Conservation (phyloP, 2,797 vertebrate genomes). For the Xyrichtys novacula region DNA sequence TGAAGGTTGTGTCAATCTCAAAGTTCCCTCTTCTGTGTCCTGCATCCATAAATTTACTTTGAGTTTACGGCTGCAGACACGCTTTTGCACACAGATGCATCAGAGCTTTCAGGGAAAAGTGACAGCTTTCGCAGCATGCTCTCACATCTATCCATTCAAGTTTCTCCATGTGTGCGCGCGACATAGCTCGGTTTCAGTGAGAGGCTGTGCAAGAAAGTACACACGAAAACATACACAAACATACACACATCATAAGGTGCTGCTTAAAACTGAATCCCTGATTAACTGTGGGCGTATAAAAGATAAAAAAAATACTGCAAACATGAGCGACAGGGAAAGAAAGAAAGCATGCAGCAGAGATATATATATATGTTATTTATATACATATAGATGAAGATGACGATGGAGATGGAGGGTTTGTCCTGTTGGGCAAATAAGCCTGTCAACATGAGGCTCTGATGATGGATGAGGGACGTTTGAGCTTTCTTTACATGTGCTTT, state of each 20-base stretch:
- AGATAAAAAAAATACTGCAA: conserved; percentile 48
- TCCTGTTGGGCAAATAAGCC: conserved; percentile 67
- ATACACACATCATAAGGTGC: conserved; percentile 33
- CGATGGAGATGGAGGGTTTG: conserved; percentile 54
- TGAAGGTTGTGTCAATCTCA: conserved; percentile 13
- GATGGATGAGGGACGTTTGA: conserved; percentile 50
- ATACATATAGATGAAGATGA: conserved; percentile 28
- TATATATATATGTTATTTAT: conserved; percentile 60
- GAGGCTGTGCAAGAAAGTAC: conserved; percentile 5
- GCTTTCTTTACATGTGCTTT: conserved; percentile 35
- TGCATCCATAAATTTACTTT: conserved; percentile 11
- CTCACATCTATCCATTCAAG: conserved; percentile 21
- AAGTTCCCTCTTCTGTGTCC: neutral
- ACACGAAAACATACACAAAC: conserved; percentile 15
- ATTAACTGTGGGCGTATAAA: conserved; percentile 53
- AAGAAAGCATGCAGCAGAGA: conserved; percentile 40
- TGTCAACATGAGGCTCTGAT: conserved; percentile 65
- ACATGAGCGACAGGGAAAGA: conserved; percentile 34
- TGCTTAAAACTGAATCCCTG: conserved; percentile 46
- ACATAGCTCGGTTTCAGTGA: conserved; percentile 11
- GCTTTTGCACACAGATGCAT: neutral
- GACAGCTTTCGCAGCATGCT: conserved; percentile 30
- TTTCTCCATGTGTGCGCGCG: neutral
- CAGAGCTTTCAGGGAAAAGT: conserved; percentile 35
- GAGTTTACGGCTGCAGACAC: conserved; percentile 25